These are phyloP conservation scores for Diorhabda carinulata DNA, from an alignment of 1,140 invertebrate genomes.

Conservation along the genomic window DNA sequence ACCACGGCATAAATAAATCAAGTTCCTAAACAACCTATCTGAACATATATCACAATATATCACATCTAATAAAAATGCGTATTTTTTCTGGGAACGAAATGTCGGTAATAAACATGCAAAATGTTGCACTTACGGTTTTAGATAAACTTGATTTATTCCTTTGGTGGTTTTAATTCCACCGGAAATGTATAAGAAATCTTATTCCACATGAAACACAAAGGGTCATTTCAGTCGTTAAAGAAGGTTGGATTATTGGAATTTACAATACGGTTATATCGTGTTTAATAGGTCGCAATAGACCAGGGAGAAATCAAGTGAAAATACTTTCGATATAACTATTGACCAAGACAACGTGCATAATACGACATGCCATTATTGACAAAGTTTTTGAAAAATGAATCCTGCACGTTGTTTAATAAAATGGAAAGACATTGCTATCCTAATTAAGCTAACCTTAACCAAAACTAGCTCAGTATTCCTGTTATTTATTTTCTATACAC, in stretches of 20 bases:
- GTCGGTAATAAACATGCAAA: constrained; percentile 20
- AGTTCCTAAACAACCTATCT: neutral
- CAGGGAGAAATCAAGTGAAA: no score
- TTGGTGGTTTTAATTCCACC: constrained; percentile 17
- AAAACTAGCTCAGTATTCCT: no score
- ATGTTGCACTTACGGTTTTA: constrained; percentile 16
- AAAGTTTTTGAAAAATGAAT: no score
- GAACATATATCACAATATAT: constrained; percentile 1
- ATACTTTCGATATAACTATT: no score
- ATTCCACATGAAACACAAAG: neutral
- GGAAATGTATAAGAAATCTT: constrained; percentile 13
- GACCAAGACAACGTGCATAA: no score
- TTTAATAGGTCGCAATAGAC: no score
- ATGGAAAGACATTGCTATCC: no score
- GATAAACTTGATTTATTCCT: constrained; percentile 28
- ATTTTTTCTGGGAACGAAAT: constrained; percentile 6
- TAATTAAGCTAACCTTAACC: no score
- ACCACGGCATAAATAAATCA: neutral
- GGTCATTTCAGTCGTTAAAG: constrained; percentile 2
- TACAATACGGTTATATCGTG: neutral
- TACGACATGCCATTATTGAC: no score
- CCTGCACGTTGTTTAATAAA: no score
- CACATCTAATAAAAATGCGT: constrained; percentile 21
- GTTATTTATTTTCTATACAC: no score
- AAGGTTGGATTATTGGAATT: neutral